These are phyloP conservation scores for Echiichthys vipera DNA, from an alignment of 2,797 vertebrate species.

Conservation along the genomic window DNA sequence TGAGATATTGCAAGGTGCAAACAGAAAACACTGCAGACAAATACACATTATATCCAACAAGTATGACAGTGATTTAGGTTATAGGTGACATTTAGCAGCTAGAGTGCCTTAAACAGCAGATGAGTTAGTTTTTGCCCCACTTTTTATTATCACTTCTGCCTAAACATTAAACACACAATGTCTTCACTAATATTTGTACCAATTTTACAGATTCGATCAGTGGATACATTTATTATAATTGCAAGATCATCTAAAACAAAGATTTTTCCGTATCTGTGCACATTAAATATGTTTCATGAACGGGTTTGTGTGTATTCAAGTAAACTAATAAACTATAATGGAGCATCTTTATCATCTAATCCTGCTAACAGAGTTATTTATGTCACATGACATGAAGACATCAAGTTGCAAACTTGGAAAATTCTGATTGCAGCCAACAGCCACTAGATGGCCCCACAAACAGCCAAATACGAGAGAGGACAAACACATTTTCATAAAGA, in stretches of 20 bases:
- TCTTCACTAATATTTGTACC: not conserved
- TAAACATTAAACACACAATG: not conserved
- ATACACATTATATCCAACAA: not conserved
- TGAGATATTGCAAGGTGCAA: not conserved
- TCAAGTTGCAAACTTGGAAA: not conserved
- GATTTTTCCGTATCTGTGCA: not conserved
- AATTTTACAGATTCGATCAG: not conserved
- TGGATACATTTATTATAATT: not conserved
- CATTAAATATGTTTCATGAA: not conserved
- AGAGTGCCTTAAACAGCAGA: not conserved
- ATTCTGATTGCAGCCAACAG: conserved; percentile 14
- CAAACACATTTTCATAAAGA: not conserved
- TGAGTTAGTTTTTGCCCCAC: not conserved
- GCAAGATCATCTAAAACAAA: not conserved
- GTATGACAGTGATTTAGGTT: not conserved
- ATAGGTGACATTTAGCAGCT: not conserved
- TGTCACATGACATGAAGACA: not conserved
- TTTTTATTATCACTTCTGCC: not conserved
- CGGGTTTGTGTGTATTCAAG: not conserved
- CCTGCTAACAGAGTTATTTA: not conserved
- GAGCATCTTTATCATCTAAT: not conserved
- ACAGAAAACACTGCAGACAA: not conserved
- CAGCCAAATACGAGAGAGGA: conserved; percentile 28
- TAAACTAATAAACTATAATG: not conserved
- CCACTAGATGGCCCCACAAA: conserved; percentile 58